A percentile compares a stretch with the other conserved stretches of the same genome.
phyloP scores from a whole-genome alignment of 2,888 invertebrate species.

The Drosophila emarginata region DNA sequence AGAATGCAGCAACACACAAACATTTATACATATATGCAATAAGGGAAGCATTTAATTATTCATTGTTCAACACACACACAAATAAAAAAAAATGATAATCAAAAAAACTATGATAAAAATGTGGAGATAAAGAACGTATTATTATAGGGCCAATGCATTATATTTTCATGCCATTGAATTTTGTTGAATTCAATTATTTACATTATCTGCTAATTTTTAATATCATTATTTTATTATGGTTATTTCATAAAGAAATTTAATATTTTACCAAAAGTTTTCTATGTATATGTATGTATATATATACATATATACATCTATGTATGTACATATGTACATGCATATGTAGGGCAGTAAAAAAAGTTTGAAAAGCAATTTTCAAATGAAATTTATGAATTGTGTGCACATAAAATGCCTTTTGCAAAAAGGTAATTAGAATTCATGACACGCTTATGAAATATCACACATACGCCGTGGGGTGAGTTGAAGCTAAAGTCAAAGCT shows the following conservation, averaged over 20 bases:
- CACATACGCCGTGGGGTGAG: constrained; percentile 67
- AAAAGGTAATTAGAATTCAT: constrained; percentile 78
- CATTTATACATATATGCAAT: constrained; percentile 1
- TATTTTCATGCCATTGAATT: constrained; percentile 40
- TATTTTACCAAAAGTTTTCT: constrained; percentile 20
- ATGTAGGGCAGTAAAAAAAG: constrained; percentile 25
- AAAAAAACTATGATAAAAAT: constrained; percentile 9
- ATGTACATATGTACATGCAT: constrained; percentile 1
- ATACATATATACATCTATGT: background rate
- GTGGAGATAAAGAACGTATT: constrained; percentile 3
- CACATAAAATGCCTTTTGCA: constrained; percentile 42
- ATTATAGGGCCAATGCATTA: constrained; percentile 30
- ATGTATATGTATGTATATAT: background rate
- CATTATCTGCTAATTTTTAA: constrained; percentile 53
- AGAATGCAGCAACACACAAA: background rate
- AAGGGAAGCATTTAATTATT: constrained; percentile 44
- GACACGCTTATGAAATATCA: constrained; percentile 77
- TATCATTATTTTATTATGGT: constrained; percentile 34
- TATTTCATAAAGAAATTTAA: constrained; percentile 35
- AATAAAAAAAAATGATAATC: background rate
- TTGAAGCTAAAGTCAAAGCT: constrained; percentile 38
- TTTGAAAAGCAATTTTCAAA: constrained; percentile 56
- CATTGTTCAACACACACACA: background rate
- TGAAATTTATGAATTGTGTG: constrained; percentile 65
- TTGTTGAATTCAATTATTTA: constrained; percentile 56